Conservation (phyloP, 2,888 invertebrate species). For the Odontomyia ornata region DNA sequence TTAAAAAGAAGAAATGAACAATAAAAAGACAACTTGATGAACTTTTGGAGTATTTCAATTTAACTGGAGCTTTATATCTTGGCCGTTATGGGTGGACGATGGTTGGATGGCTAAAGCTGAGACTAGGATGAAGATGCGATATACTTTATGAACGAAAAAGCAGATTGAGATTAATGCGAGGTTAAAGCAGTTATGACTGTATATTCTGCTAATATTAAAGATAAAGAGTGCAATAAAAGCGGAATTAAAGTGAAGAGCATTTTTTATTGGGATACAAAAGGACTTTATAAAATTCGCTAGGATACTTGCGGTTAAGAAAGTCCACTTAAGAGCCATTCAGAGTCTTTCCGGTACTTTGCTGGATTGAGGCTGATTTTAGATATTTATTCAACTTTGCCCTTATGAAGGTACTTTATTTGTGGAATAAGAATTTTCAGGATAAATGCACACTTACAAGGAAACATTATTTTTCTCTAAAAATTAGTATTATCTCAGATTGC, state of each 20-base stretch:
- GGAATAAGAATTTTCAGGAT: too few species aligned
- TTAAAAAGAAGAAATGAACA: constrained; percentile 18
- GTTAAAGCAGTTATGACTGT: background rate
- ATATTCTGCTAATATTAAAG: background rate
- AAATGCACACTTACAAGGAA: too few species aligned
- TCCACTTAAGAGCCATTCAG: too few species aligned
- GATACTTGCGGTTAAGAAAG: too few species aligned
- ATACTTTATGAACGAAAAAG: background rate
- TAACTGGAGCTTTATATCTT: background rate
- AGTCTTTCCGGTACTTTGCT: too few species aligned
- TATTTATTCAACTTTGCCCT: too few species aligned
- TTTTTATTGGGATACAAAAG: background rate
- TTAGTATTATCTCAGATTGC: too few species aligned
- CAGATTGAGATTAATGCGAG: constrained; percentile 1
- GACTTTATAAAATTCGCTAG: too few species aligned
- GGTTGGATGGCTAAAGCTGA: background rate
- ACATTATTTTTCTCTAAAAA: too few species aligned
- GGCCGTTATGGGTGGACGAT: background rate
- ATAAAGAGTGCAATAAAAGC: background rate
- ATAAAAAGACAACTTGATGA: constrained; percentile 26
- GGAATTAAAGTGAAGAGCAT: background rate
- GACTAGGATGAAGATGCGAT: background rate
- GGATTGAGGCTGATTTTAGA: too few species aligned
- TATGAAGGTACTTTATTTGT: too few species aligned
- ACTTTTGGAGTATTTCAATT: constrained; percentile 25